Base-by-base conservation (phyloP, 2,797 vertebrate genomes). In the Tokudaia muenninki region DNA sequence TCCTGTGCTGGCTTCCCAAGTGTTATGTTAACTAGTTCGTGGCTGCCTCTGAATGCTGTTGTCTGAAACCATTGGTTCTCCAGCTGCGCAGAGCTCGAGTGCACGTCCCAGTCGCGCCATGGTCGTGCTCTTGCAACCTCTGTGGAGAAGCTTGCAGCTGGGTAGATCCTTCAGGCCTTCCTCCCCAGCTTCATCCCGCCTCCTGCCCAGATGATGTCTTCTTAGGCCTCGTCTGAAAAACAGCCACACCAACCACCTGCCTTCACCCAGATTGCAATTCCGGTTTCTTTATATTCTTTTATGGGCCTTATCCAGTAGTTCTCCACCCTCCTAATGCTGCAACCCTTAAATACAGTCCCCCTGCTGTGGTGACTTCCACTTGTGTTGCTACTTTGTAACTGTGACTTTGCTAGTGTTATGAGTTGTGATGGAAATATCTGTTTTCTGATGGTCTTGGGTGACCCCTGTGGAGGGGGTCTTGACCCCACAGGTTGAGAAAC, bases 81-180 rank as follows among this genome's bases (percentile, higher is more conserved):
- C 67, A 44, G 47, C 37, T 31, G 67, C 59, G 8, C 37, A 70
- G 74, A 74, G 29, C 41, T 3, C 0, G 0, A 7, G 24, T 37
- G 22, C 1, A 1, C 0, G 2, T 0, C 1, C 19, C 34, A 13
- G 1, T n/a, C n/a, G 11, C 4, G 12, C 26, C 2, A 31, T 6
- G 21, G 21, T 72, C 29, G 21, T 83, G 75, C 74, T n/a, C 41
- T 29, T 55, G 1, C n/a, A 80, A 31, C 55, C 44, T 88, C 79
- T 83, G 59, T 22, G 26, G 50, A 24, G 93, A 67, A 78, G 44
- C 21, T 72, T 59, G 29, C 8, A 21, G 26, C 11, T 8, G 59
- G 80, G 52, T 37, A 19, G 13, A 9, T 55, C 14, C 34, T 74
- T 0, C 26, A 67, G 47, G 72, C 31, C 59, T 90, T 22, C 34